phyloP scores from a whole-genome alignment of 2,797 vertebrate species.

The Melanogrammus aeglefinus region DNA sequence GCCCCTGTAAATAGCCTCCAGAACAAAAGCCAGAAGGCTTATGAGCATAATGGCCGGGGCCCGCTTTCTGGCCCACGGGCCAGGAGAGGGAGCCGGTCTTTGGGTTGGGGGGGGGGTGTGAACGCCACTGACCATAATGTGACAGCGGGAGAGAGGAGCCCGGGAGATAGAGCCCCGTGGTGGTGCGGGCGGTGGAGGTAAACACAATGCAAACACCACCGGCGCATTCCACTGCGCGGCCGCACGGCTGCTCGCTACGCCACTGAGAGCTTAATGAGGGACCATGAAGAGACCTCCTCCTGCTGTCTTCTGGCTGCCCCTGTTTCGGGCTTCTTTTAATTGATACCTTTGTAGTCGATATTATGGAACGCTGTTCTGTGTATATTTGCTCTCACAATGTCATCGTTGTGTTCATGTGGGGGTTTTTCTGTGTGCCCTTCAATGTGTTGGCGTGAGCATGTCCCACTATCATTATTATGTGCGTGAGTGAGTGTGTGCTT shows the following conservation, averaged over 20 bases:
- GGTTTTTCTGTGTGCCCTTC: no score
- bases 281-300: slow-evolving; percentile 46
- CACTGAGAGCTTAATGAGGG: slow-evolving; percentile 62
- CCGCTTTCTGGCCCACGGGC: slow-evolving; percentile 39
- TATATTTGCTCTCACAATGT: background rate
- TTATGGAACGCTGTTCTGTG: background rate
- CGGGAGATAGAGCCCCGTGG: slow-evolving; percentile 59
- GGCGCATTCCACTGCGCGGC: slow-evolving; percentile 60
- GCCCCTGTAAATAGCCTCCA: slow-evolving; percentile 54
- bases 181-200: slow-evolving; percentile 59
- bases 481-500: slow-evolving; percentile 15
- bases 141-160: slow-evolving; percentile 61
- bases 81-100: slow-evolving; percentile 59
- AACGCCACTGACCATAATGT: slow-evolving; percentile 66
- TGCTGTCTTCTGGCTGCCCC: slow-evolving; percentile 28
- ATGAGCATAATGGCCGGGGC: slow-evolving; percentile 61
- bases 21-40: slow-evolving; percentile 64
- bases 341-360: background rate
- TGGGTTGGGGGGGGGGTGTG: slow-evolving; percentile 49
- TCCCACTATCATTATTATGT: no score
- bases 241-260: slow-evolving; percentile 55
- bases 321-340: slow-evolving; percentile 15
- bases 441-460: no score
- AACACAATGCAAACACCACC: slow-evolving; percentile 68
- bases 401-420: no score